phyloP scores from a whole-genome alignment of 2,888 invertebrate species.

The Scaptomyza parva region DNA sequence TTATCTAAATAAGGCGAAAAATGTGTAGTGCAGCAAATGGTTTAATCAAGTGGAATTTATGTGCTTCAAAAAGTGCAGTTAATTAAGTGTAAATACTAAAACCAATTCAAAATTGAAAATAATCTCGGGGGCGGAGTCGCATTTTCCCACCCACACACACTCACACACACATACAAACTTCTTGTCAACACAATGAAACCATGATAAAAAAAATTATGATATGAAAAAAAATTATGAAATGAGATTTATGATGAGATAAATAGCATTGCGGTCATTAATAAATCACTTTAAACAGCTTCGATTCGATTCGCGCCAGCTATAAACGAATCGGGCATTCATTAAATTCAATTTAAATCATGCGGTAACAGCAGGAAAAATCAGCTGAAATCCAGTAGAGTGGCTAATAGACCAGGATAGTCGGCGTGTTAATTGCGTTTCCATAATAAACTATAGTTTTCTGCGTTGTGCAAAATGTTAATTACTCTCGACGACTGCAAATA shows the following conservation, averaged over 20 bases:
- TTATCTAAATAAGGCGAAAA: constrained; percentile 6
- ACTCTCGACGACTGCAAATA: background rate
- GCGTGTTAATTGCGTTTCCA: constrained; percentile 14
- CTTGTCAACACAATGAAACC: constrained; percentile 41
- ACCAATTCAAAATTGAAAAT: constrained; percentile 46
- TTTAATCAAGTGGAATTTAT: constrained; percentile 82
- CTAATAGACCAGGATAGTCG: constrained; percentile 33
- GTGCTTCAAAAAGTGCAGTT: constrained; percentile 70
- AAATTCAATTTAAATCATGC: constrained; percentile 47
- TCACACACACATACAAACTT: background rate
- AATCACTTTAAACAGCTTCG: constrained; percentile 61
- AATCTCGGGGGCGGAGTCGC: background rate
- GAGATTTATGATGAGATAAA: constrained; percentile 65
- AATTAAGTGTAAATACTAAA: constrained; percentile 76
- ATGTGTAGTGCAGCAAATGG: constrained; percentile 72
- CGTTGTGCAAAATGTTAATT: constrained; percentile 18
- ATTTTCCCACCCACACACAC: background rate
- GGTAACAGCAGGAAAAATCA: constrained; percentile 13
- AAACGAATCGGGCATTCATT: constrained; percentile 40
- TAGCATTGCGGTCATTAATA: constrained; percentile 58
- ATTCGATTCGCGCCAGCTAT: constrained; percentile 19
- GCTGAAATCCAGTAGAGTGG: constrained; percentile 20
- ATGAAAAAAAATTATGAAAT: constrained; percentile 51
- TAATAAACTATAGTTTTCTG: constrained; percentile 20
- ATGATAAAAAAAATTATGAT: constrained; percentile 22